Evolutionary conservation across 2,888 invertebrate genomes (phyloP), one percentile per base, ranked within the genome.

Genomic region (Caenorhabditis sp.): DNA sequence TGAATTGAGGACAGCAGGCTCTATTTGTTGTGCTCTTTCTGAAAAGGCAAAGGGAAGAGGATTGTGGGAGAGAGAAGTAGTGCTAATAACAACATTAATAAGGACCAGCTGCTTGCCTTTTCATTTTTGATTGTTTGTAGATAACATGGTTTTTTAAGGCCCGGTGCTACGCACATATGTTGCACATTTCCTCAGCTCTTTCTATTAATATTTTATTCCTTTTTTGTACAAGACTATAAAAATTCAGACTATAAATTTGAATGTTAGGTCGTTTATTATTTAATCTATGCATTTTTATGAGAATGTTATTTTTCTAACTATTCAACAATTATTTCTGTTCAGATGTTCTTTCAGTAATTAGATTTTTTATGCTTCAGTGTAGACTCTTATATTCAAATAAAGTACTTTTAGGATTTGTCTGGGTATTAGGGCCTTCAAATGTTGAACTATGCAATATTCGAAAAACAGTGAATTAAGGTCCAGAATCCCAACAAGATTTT

Each of bases 181-280:
- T 43, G 43, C 43, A 59, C 63, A 54, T 26, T 60, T 59, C 56
- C 17, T 26, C 21, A 2, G 26, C 38, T n/a, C n/a, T 25, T 38
- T 7, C 10, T 50, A 54, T 54, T 53, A 31, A 49, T 63, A 25
- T 26, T n/a, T 63, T 43, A 25, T 36, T 52, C 21, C 23, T n/a
- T 43, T 43, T 43, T 36, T 36, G 36, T 8, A 36, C n/a, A n/a
- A n/a, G n/a, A n/a, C n/a, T n/a, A n/a, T n/a, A n/a, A n/a, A n/a
- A n/a, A n/a, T n/a, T n/a, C n/a, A n/a, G n/a, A n/a, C n/a, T n/a
- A n/a, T n/a, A n/a, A n/a, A n/a, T n/a, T n/a, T n/a, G n/a, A n/a
- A n/a, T n/a, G n/a, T n/a, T n/a, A n/a, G n/a, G 31, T 31, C 4
- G 31, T 31, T 7, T 4, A 31, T 31, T 31, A 31, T 10, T 31